Evolutionary conservation across 2,113 vertebrate genomes (phyloP), one percentile per base, ranked within the genome.

Genomic region (Myiagra hebetior): DNA sequence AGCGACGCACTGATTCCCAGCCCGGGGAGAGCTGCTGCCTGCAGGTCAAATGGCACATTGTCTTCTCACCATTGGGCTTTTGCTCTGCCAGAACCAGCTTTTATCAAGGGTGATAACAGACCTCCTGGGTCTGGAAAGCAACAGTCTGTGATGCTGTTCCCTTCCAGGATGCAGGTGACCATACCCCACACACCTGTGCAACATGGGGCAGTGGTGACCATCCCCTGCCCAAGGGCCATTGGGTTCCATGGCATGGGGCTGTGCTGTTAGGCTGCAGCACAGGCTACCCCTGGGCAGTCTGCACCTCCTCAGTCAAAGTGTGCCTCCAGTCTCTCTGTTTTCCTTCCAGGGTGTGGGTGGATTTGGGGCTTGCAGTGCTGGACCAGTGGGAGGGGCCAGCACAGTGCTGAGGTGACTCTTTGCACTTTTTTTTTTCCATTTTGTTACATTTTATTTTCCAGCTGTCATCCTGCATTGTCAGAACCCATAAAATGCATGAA

Each of bases 201-300:
- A 30, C 10, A 5, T 3, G 21, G 28, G 41, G n/a, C 67, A 35
- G 30, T 4, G 57, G 13, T 60, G 76, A 9, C 44, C 0, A 0
- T 52, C 12, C 67, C 39, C 30, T 55, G 35, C 12, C 2, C 4
- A 35, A 30, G 57, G 27, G 49, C 21, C 4, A 3, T 1, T 14
- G 55, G 17, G 41, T 21, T 70, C 46, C 3, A 0, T 12, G 50
- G 14, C 2, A 0, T 3, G 1, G 35, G 33, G 30, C 57, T 56
- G 49, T 47, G 35, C 57, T 7, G 0, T 16, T 76, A 80, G 44
- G 56, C 4, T 59, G 47, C 83, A 85, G 42, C 31, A 11, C 82
- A 60, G 15, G n/a, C 26, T 63, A 63, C 31, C 83, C 2, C 1
- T 8, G 13, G 31, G 33, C 39, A 63, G 6, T 19, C 56, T 13